Conservation (phyloP, 2,113 vertebrate genomes). For the Collichthys lucidus region DNA sequence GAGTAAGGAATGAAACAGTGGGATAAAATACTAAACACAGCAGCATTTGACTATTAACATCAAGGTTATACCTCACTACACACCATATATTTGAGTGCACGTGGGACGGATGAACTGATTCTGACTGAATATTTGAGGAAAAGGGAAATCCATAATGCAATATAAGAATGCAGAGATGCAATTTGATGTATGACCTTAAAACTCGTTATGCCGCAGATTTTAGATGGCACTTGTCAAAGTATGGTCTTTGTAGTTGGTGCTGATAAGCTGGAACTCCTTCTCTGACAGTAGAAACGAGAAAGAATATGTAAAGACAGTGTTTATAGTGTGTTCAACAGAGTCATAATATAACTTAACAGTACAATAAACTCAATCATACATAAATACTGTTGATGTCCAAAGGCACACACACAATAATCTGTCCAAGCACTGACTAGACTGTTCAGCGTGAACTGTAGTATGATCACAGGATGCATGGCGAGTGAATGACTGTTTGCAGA, state of each 20-base stretch:
- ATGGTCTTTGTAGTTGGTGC: neutral
- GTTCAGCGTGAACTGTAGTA: neutral
- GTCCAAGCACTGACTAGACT: conserved; percentile 1
- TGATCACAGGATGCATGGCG: conserved; percentile 37
- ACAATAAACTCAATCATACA: neutral
- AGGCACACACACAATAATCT: conserved; percentile 9
- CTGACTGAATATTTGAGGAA: conserved; percentile 38
- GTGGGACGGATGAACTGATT: conserved; percentile 31
- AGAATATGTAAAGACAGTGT: neutral
- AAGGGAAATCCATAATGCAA: conserved; percentile 50
- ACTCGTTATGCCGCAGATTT: conserved; percentile 1
- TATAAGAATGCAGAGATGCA: conserved; percentile 18
- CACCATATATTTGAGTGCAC: conserved; percentile 18
- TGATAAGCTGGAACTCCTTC: conserved; percentile 24
- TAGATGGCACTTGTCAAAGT: conserved; percentile 36
- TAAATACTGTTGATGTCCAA: neutral
- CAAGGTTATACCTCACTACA: conserved; percentile 35
- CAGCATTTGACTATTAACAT: conserved; percentile 42
- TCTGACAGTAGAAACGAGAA: neutral
- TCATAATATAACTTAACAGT: conserved; percentile 12
- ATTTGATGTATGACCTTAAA: conserved; percentile 53
- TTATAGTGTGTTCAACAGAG: neutral
- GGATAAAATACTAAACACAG: neutral
- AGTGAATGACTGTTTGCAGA: conserved; percentile 32
- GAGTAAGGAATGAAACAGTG: neutral